Base-by-base conservation (phyloP, 1,140 invertebrate species). In the Neomicropteryx cornuta region DNA sequence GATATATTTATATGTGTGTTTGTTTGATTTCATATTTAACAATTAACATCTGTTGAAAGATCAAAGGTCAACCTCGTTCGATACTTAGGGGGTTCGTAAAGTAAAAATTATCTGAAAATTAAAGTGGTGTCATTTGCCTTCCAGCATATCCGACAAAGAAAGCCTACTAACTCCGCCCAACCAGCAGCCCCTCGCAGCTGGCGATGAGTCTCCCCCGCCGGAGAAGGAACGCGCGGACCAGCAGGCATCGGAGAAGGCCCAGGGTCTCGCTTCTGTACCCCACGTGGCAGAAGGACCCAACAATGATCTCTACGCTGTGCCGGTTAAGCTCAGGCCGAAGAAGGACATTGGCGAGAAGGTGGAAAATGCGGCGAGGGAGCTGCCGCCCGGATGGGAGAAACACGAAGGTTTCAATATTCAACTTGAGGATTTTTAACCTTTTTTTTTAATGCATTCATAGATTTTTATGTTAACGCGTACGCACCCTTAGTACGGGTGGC, bases 371-470 rank as follows among this genome's bases (percentile, higher is more conserved):
- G 20, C 41, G 29, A 28, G 10, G 29, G 16, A 23, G 1, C 58
- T 93, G 45, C 89, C 89, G 1, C 71, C 79, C 1, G 90, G 90
- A 2, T 94, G 90, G 90, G 88, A 94, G 63, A 86, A 83, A 63
- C 88, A 93, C 67, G 89, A 94, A 75, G 89, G 87, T 88, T 58
- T 39, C 8, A 8, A 27, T 27, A 27, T 27, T 8, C n/a, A 35
- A 20, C 13, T 6, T 45, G 34, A 33, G 41, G 5, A 24, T 27
- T 28, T 4, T 18, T 44, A 23, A 33, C 43, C 10, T 51, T 42
- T 28, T 42, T 38, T 40, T 36, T 27, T 36, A 4, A 10, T 5
- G n/a, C 4, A 13, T 36, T 24, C 19, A 35, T 22, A 20, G n/a
- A 32, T 8, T 32, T 32, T 8, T 32, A 5, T n/a, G n/a, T n/a